phyloP scores from a whole-genome alignment of 2,888 invertebrate genomes.

The Phaedon cochleariae region DNA sequence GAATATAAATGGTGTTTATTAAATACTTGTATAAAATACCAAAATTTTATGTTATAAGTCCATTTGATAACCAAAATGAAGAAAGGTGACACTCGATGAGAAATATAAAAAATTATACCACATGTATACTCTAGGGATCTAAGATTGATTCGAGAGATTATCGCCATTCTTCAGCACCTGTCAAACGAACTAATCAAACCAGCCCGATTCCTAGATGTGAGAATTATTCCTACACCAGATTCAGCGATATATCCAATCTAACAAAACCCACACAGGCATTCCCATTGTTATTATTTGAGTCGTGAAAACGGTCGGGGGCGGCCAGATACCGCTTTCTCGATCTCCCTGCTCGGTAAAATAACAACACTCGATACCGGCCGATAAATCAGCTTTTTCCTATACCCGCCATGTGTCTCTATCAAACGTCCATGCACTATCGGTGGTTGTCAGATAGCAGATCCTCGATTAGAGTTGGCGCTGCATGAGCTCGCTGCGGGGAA shows the following conservation, averaged over 20 bases:
- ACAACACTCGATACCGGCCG: constrained; percentile 13
- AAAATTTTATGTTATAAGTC: too few relatives aligned
- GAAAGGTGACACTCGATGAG: too few relatives aligned
- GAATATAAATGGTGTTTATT: too few relatives aligned
- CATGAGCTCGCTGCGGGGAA: constrained; percentile 57
- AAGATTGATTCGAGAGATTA: neutral
- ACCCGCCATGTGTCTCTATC: constrained; percentile 49
- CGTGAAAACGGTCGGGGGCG: constrained; percentile 19
- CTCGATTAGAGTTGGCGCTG: constrained; percentile 59
- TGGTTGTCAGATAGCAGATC: constrained; percentile 59
- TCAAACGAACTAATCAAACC: neutral
- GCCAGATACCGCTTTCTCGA: neutral
- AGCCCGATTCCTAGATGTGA: neutral
- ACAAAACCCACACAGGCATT: constrained; percentile 15
- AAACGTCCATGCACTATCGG: constrained; percentile 48
- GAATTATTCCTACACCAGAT: constrained; percentile 1
- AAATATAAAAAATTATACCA: too few relatives aligned
- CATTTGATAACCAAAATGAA: too few relatives aligned
- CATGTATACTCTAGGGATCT: too few relatives aligned
- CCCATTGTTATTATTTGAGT: constrained; percentile 9
- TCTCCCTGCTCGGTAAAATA: constrained; percentile 14
- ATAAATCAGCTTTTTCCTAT: constrained; percentile 27
- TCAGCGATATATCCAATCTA: neutral
- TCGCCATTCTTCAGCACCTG: neutral
- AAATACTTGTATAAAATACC: too few relatives aligned